These are phyloP conservation scores for Cygnus atratus DNA, from an alignment of 2,113 vertebrate genomes.

Conservation along the genomic window DNA sequence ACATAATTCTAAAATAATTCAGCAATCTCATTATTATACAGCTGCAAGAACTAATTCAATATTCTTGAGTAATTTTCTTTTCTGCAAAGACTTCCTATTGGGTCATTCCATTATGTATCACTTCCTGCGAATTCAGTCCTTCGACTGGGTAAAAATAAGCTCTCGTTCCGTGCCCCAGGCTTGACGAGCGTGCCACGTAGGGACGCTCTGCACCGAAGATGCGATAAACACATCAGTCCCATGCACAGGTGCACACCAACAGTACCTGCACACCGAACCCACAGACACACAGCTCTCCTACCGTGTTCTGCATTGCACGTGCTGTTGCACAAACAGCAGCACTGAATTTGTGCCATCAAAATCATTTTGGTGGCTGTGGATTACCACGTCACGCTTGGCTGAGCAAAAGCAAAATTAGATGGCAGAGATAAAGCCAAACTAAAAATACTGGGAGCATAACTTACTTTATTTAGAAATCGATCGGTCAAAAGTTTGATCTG, in stretches of 20 bases:
- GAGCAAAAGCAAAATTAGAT: background rate
- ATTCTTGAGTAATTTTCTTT: background rate
- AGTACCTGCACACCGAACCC: background rate
- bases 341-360: background rate
- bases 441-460: background rate
- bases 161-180: background rate
- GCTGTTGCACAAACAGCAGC: background rate
- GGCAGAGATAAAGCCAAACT: background rate
- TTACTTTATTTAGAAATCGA: background rate
- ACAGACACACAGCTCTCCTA: background rate
- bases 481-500: background rate
- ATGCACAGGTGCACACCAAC: background rate
- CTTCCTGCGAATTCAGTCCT: background rate
- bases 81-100: background rate
- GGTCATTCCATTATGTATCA: background rate
- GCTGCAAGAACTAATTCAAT: background rate
- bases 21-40: background rate
- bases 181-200: background rate
- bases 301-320: background rate
- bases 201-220: rapidly evolving
- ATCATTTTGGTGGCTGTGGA: background rate
- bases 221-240: background rate
- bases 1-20: background rate
- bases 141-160: background rate
- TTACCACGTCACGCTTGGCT: background rate